Percentiles rank a stretch among this genome's conserved stretches.
Evolutionary conservation across 1,140 invertebrate species (phyloP).

Genomic region (Fopius arisanus): DNA sequence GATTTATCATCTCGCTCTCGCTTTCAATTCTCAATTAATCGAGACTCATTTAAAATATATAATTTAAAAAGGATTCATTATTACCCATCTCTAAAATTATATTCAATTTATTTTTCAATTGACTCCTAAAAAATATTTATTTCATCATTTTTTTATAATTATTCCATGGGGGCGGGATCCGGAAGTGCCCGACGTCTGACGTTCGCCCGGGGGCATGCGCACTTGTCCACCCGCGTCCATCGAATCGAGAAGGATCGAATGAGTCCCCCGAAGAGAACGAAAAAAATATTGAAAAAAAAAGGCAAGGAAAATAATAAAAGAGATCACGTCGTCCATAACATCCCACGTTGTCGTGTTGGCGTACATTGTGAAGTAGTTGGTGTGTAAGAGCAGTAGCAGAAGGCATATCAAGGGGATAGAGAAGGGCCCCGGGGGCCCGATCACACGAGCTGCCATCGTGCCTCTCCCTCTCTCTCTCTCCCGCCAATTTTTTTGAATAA

Average conservation of each 20-base stretch:
- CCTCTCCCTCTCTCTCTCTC: background rate
- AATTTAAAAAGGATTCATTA: too few species aligned
- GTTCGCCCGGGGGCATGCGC: background rate
- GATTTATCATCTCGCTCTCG: too few species aligned
- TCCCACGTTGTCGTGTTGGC: background rate
- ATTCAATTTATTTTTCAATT: too few species aligned
- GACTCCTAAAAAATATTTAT: too few species aligned
- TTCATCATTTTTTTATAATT: too few species aligned
- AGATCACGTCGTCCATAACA: conserved; percentile 2
- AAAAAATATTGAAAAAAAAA: background rate
- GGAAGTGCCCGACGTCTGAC: background rate
- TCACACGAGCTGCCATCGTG: background rate
- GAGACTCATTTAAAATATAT: too few species aligned
- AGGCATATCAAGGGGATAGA: background rate
- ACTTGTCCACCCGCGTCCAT: background rate
- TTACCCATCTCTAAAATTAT: too few species aligned
- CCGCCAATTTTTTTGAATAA: background rate
- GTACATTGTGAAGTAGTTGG: conserved; percentile 1
- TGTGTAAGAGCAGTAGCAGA: background rate
- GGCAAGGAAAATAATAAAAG: background rate
- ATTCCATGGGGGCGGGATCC: background rate
- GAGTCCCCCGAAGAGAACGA: background rate
- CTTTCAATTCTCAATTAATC: too few species aligned
- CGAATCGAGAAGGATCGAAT: background rate
- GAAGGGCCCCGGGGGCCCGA: background rate